Percentiles rank a stretch among this genome's conserved stretches.
Evolutionary conservation across 2,797 vertebrate species (phyloP).

Genomic region (Sylvilagus floridanus): DNA sequence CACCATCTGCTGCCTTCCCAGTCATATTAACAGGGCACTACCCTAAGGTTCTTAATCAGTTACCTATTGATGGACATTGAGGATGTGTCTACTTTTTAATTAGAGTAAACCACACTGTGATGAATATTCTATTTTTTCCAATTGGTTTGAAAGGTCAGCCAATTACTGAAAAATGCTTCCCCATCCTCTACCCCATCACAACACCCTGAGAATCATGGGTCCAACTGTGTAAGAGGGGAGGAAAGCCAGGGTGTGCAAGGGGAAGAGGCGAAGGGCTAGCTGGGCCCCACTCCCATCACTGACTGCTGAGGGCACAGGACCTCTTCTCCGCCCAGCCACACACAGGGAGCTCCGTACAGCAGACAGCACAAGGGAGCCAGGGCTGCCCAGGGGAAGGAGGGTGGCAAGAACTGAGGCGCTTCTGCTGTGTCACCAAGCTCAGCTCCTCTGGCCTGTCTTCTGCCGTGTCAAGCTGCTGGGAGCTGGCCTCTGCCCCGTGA

Average conservation of each 20-base stretch:
- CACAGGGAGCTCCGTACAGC: neutral
- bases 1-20: neutral
- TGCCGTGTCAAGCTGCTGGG: neutral
- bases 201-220: no score
- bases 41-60: neutral
- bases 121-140: neutral
- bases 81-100: neutral
- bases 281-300: neutral
- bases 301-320: neutral
- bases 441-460: neutral
- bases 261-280: no score
- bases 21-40: no score
- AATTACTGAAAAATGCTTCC: no score
- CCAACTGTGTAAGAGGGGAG: no score
- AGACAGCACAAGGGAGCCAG: no score
- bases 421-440: neutral
- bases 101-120: neutral
- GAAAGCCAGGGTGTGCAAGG: neutral
- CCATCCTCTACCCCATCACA: no score
- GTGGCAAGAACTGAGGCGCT: rapidly evolving
- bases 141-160: no score
- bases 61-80: neutral
- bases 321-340: neutral
- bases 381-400: no score
- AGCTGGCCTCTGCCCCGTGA: rapidly evolving